Evolutionary conservation across 2,113 vertebrate species (phyloP).

Genomic region (Dromiciops gliroides): DNA sequence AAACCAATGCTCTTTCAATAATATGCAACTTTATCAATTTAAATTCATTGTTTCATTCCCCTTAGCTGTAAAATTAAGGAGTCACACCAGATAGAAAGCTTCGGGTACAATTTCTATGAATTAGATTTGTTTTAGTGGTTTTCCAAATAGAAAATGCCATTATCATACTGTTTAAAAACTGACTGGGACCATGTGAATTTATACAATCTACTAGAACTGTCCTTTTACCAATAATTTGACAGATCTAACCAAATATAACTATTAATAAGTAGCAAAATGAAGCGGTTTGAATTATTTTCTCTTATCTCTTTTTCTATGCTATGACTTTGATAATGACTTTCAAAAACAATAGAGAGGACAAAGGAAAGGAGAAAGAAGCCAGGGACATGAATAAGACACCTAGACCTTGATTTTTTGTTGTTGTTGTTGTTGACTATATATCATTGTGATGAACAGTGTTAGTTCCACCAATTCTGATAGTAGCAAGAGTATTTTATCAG

Average conservation of each 20-base stretch:
- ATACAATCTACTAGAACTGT: not conserved
- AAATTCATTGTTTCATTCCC: not conserved
- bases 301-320: not conserved
- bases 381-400: not conserved
- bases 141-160: not conserved
- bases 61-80: not conserved
- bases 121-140: not conserved
- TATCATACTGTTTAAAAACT: not conserved
- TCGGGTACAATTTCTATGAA: not conserved
- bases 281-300: not conserved
- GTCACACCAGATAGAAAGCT: not conserved
- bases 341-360: not conserved
- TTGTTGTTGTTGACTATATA: slow-evolving; percentile 30
- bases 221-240: not conserved
- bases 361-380: not conserved
- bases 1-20: not conserved
- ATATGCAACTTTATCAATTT: not conserved
- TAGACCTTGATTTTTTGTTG: not conserved
- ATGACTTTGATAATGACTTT: not conserved
- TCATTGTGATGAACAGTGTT: slow-evolving; percentile 51
- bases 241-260: not conserved
- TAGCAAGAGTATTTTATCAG: slow-evolving; percentile 70
- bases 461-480: slow-evolving; percentile 57
- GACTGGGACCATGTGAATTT: not conserved
- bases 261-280: not conserved